Conservation (phyloP, 2,797 vertebrate genomes). For the Chrysocyon brachyurus region DNA sequence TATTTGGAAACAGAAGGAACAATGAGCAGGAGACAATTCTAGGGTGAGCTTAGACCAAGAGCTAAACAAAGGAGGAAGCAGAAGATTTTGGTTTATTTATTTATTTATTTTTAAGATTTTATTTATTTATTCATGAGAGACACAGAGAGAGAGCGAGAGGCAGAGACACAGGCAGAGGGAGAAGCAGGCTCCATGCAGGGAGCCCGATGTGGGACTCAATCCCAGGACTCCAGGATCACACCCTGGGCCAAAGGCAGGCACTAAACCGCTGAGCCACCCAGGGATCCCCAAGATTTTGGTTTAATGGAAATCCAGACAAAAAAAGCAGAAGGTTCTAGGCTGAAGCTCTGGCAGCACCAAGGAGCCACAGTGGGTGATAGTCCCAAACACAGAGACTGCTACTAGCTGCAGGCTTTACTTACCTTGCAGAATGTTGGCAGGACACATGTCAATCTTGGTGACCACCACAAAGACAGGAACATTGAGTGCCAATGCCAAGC, state of each 20-base stretch:
- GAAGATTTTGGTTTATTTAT: not conserved
- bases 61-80: not conserved
- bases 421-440: slow-evolving; percentile 99
- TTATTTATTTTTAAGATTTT: too few relatives aligned
- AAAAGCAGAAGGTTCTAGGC: not conserved
- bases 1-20: slow-evolving; percentile 27
- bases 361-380: not conserved
- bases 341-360: slow-evolving; percentile 2
- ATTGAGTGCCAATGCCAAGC: slow-evolving; percentile 96
- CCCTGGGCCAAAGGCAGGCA: too few relatives aligned
- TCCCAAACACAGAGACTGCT: not conserved
- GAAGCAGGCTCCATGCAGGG: too few relatives aligned
- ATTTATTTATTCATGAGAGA: too few relatives aligned
- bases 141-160: too few relatives aligned
- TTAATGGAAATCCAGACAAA: not conserved
- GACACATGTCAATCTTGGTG: slow-evolving; percentile 99
- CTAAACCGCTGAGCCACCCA: too few relatives aligned
- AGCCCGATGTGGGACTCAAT: too few relatives aligned
- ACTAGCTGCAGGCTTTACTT: slow-evolving; percentile 64
- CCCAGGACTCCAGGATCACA: too few relatives aligned
- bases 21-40: not conserved
- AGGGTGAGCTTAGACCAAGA: not conserved
- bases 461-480: slow-evolving; percentile 99
- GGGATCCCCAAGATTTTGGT: not conserved
- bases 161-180: too few relatives aligned